Evolutionary conservation across 92 coral and sea anemone species (phyloP).

Genomic region (Virgularia gustaviana): DNA sequence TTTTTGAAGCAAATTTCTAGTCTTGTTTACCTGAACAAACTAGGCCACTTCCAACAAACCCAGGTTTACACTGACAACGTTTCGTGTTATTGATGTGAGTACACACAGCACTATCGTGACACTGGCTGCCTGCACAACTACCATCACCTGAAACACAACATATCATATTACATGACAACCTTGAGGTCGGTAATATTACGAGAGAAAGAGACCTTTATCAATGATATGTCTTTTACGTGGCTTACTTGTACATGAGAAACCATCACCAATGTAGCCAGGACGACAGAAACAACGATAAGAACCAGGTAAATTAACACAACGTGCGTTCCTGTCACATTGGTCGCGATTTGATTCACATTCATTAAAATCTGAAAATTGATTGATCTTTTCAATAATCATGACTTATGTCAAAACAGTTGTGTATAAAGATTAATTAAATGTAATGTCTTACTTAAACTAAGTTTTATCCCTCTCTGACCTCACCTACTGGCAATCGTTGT

Average conservation of each 20-base stretch:
- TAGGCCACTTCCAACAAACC: conserved; percentile 74
- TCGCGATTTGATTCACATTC: conserved; percentile 26
- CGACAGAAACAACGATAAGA: conserved; percentile 70
- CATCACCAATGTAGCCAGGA: conserved; percentile 81
- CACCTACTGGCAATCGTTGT: too few relatives aligned
- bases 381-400: too few relatives aligned
- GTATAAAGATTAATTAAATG: too few relatives aligned
- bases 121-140: conserved; percentile 81
- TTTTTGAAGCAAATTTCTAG: neutral
- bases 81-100: conserved; percentile 47
- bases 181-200: neutral
- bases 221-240: neutral
- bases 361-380: conserved; percentile 23
- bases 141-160: conserved; percentile 77
- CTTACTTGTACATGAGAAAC: conserved; percentile 85
- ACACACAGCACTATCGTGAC: conserved; percentile 81
- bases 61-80: conserved; percentile 73
- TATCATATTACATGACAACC: neutral
- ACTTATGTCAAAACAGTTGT: too few relatives aligned
- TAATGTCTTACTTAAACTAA: too few relatives aligned
- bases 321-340: conserved; percentile 38
- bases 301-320: conserved; percentile 70
- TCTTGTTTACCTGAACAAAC: conserved; percentile 66
- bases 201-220: neutral
- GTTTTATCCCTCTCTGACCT: too few relatives aligned